phyloP scores from a whole-genome alignment of 35 echinoderm and acorn worm genomes.

The Lytechinus pictus region DNA sequence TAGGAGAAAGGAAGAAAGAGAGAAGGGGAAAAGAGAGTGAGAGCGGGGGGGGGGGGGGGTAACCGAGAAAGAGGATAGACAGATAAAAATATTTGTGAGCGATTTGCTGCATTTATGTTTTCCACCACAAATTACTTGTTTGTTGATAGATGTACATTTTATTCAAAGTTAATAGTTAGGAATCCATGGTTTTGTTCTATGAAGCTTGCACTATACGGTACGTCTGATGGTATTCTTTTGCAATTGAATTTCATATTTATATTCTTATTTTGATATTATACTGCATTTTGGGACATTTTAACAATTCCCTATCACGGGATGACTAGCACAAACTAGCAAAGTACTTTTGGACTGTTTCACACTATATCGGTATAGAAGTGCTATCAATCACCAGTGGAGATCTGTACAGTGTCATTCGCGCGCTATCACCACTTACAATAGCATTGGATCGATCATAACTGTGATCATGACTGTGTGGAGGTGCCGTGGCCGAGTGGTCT shows the following conservation, averaged over 20 bases:
- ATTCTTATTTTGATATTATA: neutral
- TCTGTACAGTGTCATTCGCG: too few species aligned
- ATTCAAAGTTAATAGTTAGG: neutral
- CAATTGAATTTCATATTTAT: neutral
- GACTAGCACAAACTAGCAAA: neutral
- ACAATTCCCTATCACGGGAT: neutral
- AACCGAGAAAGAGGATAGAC: neutral
- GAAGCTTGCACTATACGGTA: neutral
- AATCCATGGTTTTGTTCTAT: neutral
- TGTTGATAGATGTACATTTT: neutral
- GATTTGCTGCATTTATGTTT: neutral
- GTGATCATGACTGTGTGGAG: too few species aligned
- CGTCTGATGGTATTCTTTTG: neutral
- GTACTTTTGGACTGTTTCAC: neutral
- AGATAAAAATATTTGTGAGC: neutral
- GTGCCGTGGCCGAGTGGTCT: too few species aligned
- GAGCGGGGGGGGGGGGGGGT: too few species aligned
- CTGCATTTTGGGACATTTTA: neutral
- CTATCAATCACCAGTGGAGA: too few species aligned
- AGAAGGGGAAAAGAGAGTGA: neutral
- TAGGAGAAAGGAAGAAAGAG: neutral
- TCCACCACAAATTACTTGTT: neutral
- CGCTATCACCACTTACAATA: too few species aligned
- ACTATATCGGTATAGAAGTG: too few species aligned
- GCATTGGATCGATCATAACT: too few species aligned